These are phyloP conservation scores for Podarcis muralis DNA, from an alignment of 2,113 vertebrate species.

Conservation along the genomic window DNA sequence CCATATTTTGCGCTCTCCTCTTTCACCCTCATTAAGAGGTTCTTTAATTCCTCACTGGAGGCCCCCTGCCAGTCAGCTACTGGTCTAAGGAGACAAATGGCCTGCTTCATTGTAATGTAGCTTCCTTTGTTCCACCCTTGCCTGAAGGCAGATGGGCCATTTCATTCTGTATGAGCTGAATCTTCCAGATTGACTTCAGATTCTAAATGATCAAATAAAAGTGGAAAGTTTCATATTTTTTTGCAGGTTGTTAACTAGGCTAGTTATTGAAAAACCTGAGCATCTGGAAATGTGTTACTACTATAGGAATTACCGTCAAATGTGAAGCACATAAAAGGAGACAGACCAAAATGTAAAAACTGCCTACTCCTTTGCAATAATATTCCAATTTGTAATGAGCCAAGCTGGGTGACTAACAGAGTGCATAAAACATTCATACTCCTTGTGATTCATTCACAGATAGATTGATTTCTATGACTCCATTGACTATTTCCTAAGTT, in stretches of 20 bases:
- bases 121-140: neutral
- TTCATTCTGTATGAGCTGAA: neutral
- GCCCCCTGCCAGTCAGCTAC: too few species aligned
- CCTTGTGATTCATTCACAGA: constrained; percentile 25
- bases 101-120: neutral
- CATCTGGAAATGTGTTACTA: constrained; percentile 17
- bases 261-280: constrained; percentile 35
- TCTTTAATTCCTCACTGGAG: too few species aligned
- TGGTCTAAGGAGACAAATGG: neutral
- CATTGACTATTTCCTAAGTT: constrained; percentile 27
- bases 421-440: constrained; percentile 26
- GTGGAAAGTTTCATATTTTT: constrained; percentile 6
- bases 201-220: constrained; percentile 6
- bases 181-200: neutral
- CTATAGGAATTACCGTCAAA: constrained; percentile 42
- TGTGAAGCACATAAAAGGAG: constrained; percentile 19
- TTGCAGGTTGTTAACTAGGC: neutral
- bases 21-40: too few species aligned
- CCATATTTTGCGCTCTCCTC: too few species aligned
- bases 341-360: constrained; percentile 26
- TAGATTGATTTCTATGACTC: constrained; percentile 14
- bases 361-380: neutral
- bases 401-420: constrained; percentile 8
- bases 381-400: constrained; percentile 40
- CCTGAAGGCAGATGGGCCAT: neutral